phyloP scores from a whole-genome alignment of 2,113 vertebrate species.

The Megaceryle maxima region DNA sequence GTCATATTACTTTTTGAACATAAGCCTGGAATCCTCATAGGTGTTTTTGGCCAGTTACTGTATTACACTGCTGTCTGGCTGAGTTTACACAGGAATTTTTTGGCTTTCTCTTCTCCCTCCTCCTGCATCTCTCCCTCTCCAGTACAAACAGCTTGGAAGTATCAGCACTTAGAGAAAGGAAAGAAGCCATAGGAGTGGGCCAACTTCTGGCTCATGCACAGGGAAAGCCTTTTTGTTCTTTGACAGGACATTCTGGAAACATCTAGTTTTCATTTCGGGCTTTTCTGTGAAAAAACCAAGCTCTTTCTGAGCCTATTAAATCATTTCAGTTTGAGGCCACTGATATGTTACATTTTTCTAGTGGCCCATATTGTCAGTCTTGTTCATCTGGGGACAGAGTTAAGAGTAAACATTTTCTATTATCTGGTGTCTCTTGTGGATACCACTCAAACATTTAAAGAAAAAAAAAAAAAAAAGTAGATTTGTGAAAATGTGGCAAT shows the following conservation, averaged over 20 bases:
- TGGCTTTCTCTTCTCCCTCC: background rate
- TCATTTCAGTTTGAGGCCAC: slow-evolving; percentile 29
- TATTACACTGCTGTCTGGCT: slow-evolving; percentile 25
- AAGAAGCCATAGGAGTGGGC: background rate
- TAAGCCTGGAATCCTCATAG: background rate
- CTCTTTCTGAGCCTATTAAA: slow-evolving; percentile 38
- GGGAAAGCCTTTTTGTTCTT: background rate
- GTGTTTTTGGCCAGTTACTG: slow-evolving; percentile 17
- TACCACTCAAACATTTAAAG: background rate
- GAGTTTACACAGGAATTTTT: slow-evolving; percentile 10
- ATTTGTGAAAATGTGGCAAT: background rate
- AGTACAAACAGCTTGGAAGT: background rate
- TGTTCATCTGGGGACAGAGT: slow-evolving; percentile 38
- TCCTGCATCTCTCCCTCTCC: background rate
- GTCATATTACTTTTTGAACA: background rate
- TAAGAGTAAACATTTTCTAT: slow-evolving; percentile 46
- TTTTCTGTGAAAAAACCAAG: slow-evolving; percentile 15
- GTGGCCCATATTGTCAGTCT: slow-evolving; percentile 31
- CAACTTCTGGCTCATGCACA: background rate
- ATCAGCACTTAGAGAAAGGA: background rate
- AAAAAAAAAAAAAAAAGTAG: background rate
- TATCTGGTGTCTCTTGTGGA: background rate
- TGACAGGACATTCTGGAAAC: slow-evolving; percentile 14
- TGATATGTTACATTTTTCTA: slow-evolving; percentile 50
- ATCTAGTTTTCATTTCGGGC: slow-evolving; percentile 16